Base-by-base conservation (phyloP, 2,888 invertebrate species). In the Nephrotoma guestfalica region DNA sequence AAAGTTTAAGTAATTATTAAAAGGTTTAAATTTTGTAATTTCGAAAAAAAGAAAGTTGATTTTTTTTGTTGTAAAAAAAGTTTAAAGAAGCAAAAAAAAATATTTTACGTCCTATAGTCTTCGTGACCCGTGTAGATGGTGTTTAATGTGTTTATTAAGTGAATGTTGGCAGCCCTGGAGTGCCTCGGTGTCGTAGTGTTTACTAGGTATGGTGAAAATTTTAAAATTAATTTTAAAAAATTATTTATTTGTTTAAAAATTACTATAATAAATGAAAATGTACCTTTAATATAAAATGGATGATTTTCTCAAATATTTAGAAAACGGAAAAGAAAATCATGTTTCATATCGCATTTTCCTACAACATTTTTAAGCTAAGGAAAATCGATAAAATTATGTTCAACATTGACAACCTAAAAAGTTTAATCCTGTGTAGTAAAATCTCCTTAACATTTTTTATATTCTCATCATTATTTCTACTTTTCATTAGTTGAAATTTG, bases 141-240 rank as follows among this genome's bases (percentile, higher is more conserved):
- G 87, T 87, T 87, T 87, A 86, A 87, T 87, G 87, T 86, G 83
- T 87, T 86, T 86, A 86, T 86, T 89, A 90, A 90, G 91, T 91
- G 91, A 91, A 91, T 91, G 91, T 91, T 91, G 91, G 91, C 91
- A 91, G 90, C 91, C 90, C 91, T 91, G 91, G 91, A 91, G 91
- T 91, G 91, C 91, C 91, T 91, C 91, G 91, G 91, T 91, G 90
- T 90, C 90, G 90, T 91, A 91, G 91, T 90, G 91, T 91, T 91
- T 91, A 91, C 90, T 91, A 91, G 91, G 91, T 91, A 89, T 90
- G 91, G 90, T 47, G 43, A 41, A 45, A 84, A 42, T 71, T 71
- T 57, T 51, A 30, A 30, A 30, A 30, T 30, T 51, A 51, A 51
- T 15, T 5, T 15, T 6, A 71, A 71, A 9, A 71, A 18, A 71